phyloP scores from a whole-genome alignment of 2,888 invertebrate species.

The Tenthredo amoena region DNA sequence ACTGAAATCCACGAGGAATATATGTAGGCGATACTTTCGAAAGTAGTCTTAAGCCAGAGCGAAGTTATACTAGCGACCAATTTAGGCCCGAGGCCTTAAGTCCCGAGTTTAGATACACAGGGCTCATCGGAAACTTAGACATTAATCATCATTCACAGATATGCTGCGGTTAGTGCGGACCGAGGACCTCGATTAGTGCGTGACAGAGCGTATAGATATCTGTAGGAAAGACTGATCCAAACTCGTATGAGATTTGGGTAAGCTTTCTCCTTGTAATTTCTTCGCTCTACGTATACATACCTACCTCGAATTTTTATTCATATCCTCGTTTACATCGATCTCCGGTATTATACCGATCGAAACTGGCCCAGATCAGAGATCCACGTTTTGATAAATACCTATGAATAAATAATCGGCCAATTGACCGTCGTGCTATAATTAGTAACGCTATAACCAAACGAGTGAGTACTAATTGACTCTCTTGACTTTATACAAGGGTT shows the following conservation, averaged over 20 bases:
- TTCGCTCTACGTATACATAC: neutral
- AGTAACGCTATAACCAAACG: neutral
- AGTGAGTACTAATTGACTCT: conserved; percentile 30
- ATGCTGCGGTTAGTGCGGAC: neutral
- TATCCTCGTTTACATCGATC: neutral
- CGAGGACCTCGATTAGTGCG: conserved; percentile 30
- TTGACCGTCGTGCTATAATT: conserved; percentile 8
- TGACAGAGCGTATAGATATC: neutral
- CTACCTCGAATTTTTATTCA: neutral
- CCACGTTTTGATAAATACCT: neutral
- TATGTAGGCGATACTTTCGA: conserved; percentile 47
- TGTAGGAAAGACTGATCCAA: neutral
- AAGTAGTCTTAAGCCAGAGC: conserved; percentile 20
- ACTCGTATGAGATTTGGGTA: conserved; percentile 27
- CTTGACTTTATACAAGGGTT: neutral
- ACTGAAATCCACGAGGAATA: conserved; percentile 9
- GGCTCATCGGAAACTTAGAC: conserved; percentile 13
- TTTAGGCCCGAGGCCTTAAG: conserved; percentile 5
- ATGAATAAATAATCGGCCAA: conserved; percentile 26
- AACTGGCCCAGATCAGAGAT: neutral
- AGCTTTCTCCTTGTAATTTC: conserved; percentile 39
- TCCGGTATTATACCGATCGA: neutral
- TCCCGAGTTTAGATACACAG: conserved; percentile 19
- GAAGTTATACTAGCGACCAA: neutral
- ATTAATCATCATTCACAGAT: conserved; percentile 11